Base-by-base conservation (phyloP, 2,888 invertebrate species). In the Xestia xanthographa region DNA sequence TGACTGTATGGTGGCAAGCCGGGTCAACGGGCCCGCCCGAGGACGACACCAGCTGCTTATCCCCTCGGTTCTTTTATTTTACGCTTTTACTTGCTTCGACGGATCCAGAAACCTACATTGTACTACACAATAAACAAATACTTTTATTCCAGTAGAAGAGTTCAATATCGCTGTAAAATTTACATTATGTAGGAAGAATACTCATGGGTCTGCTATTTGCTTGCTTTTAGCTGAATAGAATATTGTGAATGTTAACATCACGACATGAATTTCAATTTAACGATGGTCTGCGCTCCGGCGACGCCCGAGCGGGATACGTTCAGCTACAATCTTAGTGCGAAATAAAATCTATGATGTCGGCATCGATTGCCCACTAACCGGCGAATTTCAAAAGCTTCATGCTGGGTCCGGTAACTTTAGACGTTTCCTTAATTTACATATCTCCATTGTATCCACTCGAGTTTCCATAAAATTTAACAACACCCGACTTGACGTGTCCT, bases 381-480 rank as follows among this genome's bases (percentile, higher is more conserved):
- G 90, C 84, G 75, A 88, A 88, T 90, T 86, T 91, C 87, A 91
- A 93, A 91, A 90, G 88, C 87, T 76, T 88, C 89, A 86, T 86
- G 90, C 79, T 75, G 84, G 78, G 87, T 88, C 89, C 86, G 84
- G 87, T 87, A 86, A 90, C 87, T 90, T 88, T 83, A 90, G 86
- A 89, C 87, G 89, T 88, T 91, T 89, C 87, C 90, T 91, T 92
- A 91, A 95, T 96, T 95, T 95, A 94, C 95, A 95, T 96, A 95
- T 92, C 90, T 91, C 93, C 90, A 94, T 95, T 95, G 95, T 95
- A 93, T 92, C 91, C 91, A 88, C 91, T 90, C 82, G 92, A 93
- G 92, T 93, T 95, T 93, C 93, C 94, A 95, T 96, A 95, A 96
- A 95, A 96, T 95, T 95, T 95, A 94, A 95, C 94, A 94, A 91